A percentile compares a stretch with the other conserved stretches of the same genome.
Conservation (phyloP, 1,140 invertebrate genomes). For the Rhyacophila brunnea region DNA sequence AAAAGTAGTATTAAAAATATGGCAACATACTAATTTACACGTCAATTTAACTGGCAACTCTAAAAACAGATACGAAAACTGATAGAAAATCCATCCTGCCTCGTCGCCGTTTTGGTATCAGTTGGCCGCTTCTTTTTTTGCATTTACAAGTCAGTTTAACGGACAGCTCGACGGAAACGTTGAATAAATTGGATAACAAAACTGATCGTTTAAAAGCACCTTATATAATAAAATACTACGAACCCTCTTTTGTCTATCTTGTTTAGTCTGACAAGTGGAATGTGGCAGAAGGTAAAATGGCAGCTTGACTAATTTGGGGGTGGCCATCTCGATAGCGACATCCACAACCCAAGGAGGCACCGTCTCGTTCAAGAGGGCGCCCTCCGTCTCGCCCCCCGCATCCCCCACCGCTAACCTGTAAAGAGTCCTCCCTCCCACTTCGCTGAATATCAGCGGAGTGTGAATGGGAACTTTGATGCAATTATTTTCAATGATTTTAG, state of each 20-base stretch:
- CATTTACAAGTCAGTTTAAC: too few relatives aligned
- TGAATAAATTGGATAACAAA: too few relatives aligned
- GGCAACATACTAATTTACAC: too few relatives aligned
- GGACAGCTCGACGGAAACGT: too few relatives aligned
- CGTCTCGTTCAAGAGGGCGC: slow-evolving; percentile 87
- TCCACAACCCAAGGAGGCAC: slow-evolving; percentile 96
- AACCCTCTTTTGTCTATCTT: slow-evolving; percentile 87
- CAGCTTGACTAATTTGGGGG: slow-evolving; percentile 96
- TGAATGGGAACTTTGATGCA: slow-evolving; percentile 93
- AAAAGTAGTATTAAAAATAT: too few relatives aligned
- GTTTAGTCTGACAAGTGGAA: slow-evolving; percentile 84
- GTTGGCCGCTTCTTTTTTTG: too few relatives aligned
- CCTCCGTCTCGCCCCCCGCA: slow-evolving; percentile 93
- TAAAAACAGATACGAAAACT: too few relatives aligned
- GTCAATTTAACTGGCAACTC: too few relatives aligned
- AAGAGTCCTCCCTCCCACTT: slow-evolving; percentile 91
- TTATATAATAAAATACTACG: not conserved
- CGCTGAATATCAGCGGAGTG: slow-evolving; percentile 97
- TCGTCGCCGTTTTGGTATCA: too few relatives aligned
- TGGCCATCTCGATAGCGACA: slow-evolving; percentile 89
- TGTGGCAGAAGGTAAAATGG: slow-evolving; percentile 96
- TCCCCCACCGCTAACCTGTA: slow-evolving; percentile 81
- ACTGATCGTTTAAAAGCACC: too few relatives aligned
- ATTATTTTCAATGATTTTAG: slow-evolving; percentile 69
- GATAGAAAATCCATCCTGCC: too few relatives aligned